Percentiles rank a stretch among this genome's conserved stretches.
These are phyloP conservation scores for Heliconius erato DNA, from an alignment of 2,888 invertebrate genomes.

Conservation along the genomic window DNA sequence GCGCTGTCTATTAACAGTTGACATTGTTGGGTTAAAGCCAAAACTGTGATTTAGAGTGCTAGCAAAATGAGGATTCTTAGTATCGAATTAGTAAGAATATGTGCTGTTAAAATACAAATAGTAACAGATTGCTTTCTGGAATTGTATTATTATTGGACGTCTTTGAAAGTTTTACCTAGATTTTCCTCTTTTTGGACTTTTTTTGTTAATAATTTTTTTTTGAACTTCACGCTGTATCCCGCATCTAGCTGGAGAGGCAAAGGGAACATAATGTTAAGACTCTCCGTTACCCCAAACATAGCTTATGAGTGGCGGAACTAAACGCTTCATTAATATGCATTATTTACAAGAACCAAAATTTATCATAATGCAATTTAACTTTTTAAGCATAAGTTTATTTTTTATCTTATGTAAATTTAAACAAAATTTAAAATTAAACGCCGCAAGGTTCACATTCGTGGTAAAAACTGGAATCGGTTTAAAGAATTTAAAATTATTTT, in stretches of 20 bases:
- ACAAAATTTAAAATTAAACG: constrained; percentile 7
- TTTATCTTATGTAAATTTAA: neutral
- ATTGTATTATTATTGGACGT: constrained; percentile 9
- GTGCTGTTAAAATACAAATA: constrained; percentile 3
- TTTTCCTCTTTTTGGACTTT: no score
- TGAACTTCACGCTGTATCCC: no score
- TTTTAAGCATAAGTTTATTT: neutral
- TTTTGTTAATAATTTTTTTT: no score
- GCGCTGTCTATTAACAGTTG: constrained; percentile 82
- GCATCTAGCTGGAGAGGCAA: no score
- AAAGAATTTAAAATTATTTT: constrained; percentile 20
- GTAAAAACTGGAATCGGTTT: constrained; percentile 9
- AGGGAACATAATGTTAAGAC: neutral
- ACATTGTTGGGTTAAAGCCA: constrained; percentile 79
- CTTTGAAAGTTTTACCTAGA: neutral
- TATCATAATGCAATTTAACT: neutral
- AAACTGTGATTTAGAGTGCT: constrained; percentile 60
- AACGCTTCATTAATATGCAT: no score
- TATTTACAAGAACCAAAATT: neutral
- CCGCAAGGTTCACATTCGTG: constrained; percentile 17
- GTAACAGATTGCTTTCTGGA: constrained; percentile 6
- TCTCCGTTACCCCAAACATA: neutral
- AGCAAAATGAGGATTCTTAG: constrained; percentile 42
- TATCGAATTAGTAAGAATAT: constrained; percentile 35
- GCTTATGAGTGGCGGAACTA: no score